phyloP scores from a whole-genome alignment of 1,140 invertebrate species.

The Piezodorus guildinii region DNA sequence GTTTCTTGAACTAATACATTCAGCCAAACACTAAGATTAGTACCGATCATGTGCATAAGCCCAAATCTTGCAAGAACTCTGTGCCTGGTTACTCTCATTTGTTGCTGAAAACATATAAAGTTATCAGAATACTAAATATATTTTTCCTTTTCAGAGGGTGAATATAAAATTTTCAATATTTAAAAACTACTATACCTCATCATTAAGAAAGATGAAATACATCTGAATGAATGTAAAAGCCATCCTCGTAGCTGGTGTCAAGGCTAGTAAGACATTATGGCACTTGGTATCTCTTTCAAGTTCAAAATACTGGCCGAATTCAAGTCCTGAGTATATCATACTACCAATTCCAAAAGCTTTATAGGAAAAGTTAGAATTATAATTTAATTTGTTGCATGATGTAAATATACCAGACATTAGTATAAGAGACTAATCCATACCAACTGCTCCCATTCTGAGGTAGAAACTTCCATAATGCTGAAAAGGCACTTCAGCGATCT shows the following conservation, averaged over 20 bases:
- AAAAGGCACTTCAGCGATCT: constrained; percentile 20
- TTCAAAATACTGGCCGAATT: constrained; percentile 89
- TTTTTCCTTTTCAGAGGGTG: not conserved
- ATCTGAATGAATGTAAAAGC: constrained; percentile 90
- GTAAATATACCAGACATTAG: no score
- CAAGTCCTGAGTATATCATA: constrained; percentile 88
- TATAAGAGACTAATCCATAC: constrained; percentile 34
- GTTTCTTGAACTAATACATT: constrained; percentile 87
- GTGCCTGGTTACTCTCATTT: constrained; percentile 83
- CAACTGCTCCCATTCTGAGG: constrained; percentile 80
- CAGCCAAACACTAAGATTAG: constrained; percentile 86
- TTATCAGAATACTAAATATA: not conserved
- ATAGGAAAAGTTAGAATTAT: constrained; percentile 7
- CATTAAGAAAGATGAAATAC: constrained; percentile 92
- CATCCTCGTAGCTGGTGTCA: constrained; percentile 79
- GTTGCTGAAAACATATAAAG: constrained; percentile 36
- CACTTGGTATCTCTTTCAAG: constrained; percentile 71
- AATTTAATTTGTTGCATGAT: no score
- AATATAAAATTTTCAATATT: not conserved
- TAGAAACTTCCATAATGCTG: constrained; percentile 88
- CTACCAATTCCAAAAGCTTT: constrained; percentile 85
- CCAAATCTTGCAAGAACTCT: constrained; percentile 78
- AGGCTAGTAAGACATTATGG: constrained; percentile 70
- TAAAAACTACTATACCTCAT: constrained; percentile 53
- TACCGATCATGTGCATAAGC: constrained; percentile 92